A percentile compares a stretch with the other conserved stretches of the same genome.
Evolutionary conservation across 2,797 vertebrate genomes (phyloP).

Genomic region (Scomberomorus guttatus): DNA sequence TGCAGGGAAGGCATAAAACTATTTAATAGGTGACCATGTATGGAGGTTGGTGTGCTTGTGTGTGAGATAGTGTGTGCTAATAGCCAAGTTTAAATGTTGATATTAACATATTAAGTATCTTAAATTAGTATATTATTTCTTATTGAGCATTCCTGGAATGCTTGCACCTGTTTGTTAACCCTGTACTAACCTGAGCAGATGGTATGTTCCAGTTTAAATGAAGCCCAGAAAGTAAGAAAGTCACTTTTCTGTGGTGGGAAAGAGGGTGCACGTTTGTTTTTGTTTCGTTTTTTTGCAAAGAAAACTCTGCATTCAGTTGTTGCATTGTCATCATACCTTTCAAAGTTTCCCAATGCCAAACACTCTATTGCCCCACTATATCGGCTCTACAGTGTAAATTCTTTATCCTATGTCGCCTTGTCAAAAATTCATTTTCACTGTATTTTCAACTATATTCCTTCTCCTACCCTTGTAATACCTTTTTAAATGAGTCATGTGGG

Average conservation of each 20-base stretch:
- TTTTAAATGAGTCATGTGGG: constrained; percentile 5
- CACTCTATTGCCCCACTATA: background rate
- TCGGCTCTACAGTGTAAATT: background rate
- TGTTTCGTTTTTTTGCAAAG: background rate
- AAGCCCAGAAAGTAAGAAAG: background rate
- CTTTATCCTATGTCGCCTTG: background rate
- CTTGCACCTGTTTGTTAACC: background rate
- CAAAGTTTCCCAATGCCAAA: background rate
- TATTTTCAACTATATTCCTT: background rate
- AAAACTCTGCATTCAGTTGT: background rate
- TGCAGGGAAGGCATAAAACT: background rate
- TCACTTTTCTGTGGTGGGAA: background rate
- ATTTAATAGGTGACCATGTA: background rate
- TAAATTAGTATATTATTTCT: background rate
- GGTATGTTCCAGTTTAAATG: constrained; percentile 9
- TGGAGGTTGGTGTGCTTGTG: background rate
- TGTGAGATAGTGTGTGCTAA: background rate
- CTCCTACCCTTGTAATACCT: background rate
- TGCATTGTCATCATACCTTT: background rate
- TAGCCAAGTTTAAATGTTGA: background rate
- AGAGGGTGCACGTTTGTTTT: background rate
- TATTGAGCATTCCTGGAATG: background rate
- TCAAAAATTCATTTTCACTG: background rate
- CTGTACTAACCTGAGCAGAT: background rate
- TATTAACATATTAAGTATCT: background rate